These are phyloP conservation scores for Melanostoma scalare DNA, from an alignment of 2,888 invertebrate species.

Conservation along the genomic window DNA sequence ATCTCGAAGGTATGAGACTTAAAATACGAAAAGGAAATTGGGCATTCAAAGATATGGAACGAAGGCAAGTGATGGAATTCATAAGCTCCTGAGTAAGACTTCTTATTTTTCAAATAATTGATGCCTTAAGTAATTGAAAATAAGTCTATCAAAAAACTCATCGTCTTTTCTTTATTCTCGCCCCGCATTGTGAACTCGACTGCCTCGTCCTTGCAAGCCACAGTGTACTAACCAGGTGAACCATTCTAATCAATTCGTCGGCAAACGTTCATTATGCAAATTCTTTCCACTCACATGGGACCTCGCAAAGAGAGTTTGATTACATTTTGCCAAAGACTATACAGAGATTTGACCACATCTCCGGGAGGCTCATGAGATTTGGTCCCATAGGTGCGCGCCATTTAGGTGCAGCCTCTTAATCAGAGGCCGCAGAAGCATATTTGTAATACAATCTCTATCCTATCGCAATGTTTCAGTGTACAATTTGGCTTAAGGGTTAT, in stretches of 20 bases:
- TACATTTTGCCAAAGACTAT: conserved; percentile 44
- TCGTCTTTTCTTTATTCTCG: too few relatives aligned
- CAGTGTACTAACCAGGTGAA: conserved; percentile 34
- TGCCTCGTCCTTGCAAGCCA: conserved; percentile 14
- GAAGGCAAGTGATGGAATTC: too few relatives aligned
- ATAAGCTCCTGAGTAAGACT: too few relatives aligned
- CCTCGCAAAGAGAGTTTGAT: conserved; percentile 38
- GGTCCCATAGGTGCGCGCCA: conserved; percentile 46
- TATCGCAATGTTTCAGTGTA: neutral
- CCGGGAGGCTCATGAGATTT: conserved; percentile 13
- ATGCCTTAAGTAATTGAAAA: too few relatives aligned
- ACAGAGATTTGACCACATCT: conserved; percentile 58
- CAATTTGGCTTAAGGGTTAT: conserved; percentile 48
- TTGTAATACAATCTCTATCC: conserved; percentile 58
- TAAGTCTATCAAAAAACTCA: too few relatives aligned
- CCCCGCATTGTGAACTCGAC: too few relatives aligned
- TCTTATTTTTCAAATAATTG: too few relatives aligned
- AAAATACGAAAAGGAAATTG: too few relatives aligned
- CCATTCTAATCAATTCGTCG: conserved; percentile 68
- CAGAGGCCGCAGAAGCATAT: conserved; percentile 60
- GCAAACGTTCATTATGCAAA: conserved; percentile 70
- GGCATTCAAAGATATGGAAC: too few relatives aligned
- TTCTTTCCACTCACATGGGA: conserved; percentile 62
- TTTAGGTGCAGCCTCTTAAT: conserved; percentile 61
- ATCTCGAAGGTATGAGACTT: too few relatives aligned